Conservation (phyloP, 2,888 invertebrate genomes). For the Entomobrya multifasciata region DNA sequence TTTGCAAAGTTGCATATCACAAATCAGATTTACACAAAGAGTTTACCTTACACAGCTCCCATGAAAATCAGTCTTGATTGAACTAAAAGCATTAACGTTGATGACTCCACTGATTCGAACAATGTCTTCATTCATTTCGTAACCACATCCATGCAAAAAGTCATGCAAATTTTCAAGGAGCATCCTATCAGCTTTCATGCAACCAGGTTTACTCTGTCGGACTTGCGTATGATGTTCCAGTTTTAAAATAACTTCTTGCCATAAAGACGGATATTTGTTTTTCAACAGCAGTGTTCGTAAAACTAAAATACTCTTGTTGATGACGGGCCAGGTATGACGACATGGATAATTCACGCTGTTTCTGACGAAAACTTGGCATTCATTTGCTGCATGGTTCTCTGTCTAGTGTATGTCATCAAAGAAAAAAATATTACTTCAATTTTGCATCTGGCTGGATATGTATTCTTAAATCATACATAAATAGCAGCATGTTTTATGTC, state of each 20-base stretch:
- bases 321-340: constrained; percentile 71
- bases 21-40: background rate
- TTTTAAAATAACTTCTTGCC: constrained; percentile 69
- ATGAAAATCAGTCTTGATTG: constrained; percentile 58
- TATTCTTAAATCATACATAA: no score
- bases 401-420: constrained; percentile 64
- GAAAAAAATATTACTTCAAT: no score
- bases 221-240: constrained; percentile 75
- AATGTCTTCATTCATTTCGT: constrained; percentile 55
- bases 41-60: constrained; percentile 64
- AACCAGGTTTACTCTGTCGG: constrained; percentile 70
- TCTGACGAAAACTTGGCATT: constrained; percentile 72
- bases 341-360: constrained; percentile 72
- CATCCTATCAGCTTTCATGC: constrained; percentile 74
- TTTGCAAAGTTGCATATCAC: no score
- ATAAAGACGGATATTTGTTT: constrained; percentile 58
- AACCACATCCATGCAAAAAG: constrained; percentile 31
- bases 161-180: constrained; percentile 70
- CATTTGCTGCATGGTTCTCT: constrained; percentile 70
- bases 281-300: constrained; percentile 75
- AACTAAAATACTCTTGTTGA: constrained; percentile 75
- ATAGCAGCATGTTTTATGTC: no score
- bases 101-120: constrained; percentile 72
- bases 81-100: constrained; percentile 76
- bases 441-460: no score